Conservation (phyloP, 2,797 vertebrate species). For the Falco peregrinus region DNA sequence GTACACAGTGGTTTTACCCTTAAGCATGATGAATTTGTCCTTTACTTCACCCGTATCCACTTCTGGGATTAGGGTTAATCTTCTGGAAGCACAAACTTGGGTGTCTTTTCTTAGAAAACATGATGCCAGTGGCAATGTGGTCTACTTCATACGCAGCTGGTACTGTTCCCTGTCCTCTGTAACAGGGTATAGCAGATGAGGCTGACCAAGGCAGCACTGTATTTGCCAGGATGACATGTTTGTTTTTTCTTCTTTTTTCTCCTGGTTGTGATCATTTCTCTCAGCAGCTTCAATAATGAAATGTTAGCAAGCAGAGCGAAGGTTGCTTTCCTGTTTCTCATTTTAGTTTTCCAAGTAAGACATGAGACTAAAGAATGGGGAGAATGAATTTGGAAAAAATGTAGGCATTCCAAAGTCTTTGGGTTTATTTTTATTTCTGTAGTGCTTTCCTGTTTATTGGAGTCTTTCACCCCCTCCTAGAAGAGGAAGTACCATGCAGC, state of each 20-base stretch:
- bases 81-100: background rate
- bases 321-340: background rate
- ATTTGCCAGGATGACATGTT: background rate
- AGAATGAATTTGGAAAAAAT: background rate
- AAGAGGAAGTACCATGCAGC: background rate
- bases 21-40: background rate
- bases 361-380: background rate
- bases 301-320: background rate
- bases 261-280: background rate
- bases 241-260: background rate
- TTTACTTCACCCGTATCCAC: background rate
- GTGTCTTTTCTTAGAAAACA: background rate
- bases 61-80: background rate
- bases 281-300: background rate
- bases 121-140: background rate
- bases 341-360: background rate
- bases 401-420: background rate
- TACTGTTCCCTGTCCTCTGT: background rate
- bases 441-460: conserved; percentile 2
- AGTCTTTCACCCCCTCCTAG: background rate
- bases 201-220: background rate
- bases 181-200: background rate
- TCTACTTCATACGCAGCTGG: background rate
- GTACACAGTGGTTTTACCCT: background rate
- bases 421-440: conserved; percentile 17